Base-by-base conservation (phyloP, 2,113 vertebrate species). In the Anseranas semipalmata region DNA sequence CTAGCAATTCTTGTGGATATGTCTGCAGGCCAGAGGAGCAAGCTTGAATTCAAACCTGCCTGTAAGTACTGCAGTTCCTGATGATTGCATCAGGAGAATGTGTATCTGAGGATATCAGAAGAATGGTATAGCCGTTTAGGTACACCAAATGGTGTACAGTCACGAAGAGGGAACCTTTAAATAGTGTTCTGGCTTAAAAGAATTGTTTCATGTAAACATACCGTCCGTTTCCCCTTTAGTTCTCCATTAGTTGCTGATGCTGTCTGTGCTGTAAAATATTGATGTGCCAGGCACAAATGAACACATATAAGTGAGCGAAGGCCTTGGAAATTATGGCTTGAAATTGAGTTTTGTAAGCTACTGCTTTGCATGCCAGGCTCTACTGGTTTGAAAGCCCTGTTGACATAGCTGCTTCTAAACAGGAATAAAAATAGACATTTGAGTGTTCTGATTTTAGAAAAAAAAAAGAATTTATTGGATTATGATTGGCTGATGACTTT, bases 201-300 rank as follows among this genome's bases (percentile, higher is more conserved):
- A 93, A 58, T 10, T 46, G 13, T 84, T 97, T 95, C 67, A 32
- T 91, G 86, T 94, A 91, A 97, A 90, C 84, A 94, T 89, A 80
- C 52, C 58, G 58, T 91, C 74, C 33, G 68, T 45, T 91, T 90
- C 77, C 73, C 95, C 59, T 96, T 81, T 70, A 78, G 76, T 92
- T 97, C 96, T 95, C 91, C 88, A 39, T 95, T 95, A 96, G 77
- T 94, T 87, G 60, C 94, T 96, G 37, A 9, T 66, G 87, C 72
- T 85, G 30, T 68, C 78, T 74, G 52, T 74, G 87, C 78, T 95
- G 85, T 70, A 33, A 92, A 94, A 62, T 30, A 27, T 66, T 60
- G 71, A 80, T 68, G 35, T 62, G 62, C 63, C 28, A 50, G 62
- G 4, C 48, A 70, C 70, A 72, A 65, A 59, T 9, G 71, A 74